Percentiles rank a stretch among this genome's conserved stretches.
These are phyloP conservation scores for Mormyrops attenuatus DNA, from an alignment of 2,797 vertebrate genomes.

Conservation along the genomic window DNA sequence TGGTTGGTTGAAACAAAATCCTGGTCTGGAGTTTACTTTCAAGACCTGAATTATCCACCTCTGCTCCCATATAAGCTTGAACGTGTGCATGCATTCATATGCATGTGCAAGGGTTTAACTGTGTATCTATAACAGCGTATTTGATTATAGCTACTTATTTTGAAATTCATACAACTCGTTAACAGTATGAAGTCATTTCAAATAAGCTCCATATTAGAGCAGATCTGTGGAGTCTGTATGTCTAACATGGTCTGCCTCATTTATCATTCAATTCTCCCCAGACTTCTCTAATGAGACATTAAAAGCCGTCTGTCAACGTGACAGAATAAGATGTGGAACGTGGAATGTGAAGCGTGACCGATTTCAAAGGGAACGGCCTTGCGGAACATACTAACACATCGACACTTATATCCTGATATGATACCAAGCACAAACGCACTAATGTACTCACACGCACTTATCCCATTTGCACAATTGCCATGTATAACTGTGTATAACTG, in stretches of 20 bases:
- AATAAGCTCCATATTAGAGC: background rate
- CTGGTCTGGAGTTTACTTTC: background rate
- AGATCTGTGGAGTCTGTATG: background rate
- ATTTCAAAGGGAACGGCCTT: background rate
- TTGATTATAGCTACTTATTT: background rate
- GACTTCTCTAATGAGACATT: constrained; percentile 1
- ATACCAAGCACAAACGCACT: background rate
- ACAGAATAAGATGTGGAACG: constrained; percentile 1
- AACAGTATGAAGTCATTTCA: background rate
- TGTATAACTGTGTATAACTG: background rate
- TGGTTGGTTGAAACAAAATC: background rate
- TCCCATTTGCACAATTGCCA: background rate
- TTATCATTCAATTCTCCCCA: background rate
- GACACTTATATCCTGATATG: background rate
- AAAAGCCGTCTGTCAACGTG: constrained; percentile 1
- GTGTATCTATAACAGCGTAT: background rate
- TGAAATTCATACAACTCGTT: background rate
- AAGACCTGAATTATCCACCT: background rate
- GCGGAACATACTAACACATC: background rate
- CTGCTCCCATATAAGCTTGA: background rate
- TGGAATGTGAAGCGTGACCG: background rate
- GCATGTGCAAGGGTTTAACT: background rate
- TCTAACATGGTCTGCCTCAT: background rate
- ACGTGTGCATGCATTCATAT: background rate
- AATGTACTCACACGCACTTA: background rate